These are phyloP conservation scores for Xanthorhoe spadicearia DNA, from an alignment of 2,888 invertebrate species.

Conservation along the genomic window DNA sequence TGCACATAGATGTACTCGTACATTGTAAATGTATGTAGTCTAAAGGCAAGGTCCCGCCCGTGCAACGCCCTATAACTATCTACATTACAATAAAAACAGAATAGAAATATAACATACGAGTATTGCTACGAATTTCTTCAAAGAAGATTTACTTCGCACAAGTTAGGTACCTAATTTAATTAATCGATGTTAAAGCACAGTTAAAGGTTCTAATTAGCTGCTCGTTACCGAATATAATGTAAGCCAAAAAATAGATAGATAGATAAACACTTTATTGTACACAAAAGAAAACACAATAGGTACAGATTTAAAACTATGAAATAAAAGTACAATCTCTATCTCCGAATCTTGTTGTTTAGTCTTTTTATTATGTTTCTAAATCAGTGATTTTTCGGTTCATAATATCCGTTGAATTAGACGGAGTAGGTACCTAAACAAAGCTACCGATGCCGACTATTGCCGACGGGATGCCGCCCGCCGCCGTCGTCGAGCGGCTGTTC, in stretches of 20 bases:
- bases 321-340: neutral
- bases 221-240: neutral
- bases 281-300: too few species aligned
- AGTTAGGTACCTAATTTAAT: neutral
- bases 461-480: neutral
- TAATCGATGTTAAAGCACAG: neutral
- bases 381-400: neutral
- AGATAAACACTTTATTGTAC: too few species aligned
- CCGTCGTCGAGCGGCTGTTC: neutral
- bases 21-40: too few species aligned
- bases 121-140: neutral
- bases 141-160: neutral
- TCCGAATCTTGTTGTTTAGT: neutral
- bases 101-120: too few species aligned
- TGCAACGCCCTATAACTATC: too few species aligned
- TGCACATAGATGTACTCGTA: too few species aligned
- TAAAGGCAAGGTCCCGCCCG: too few species aligned
- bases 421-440: constrained; percentile 14
- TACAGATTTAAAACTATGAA: too few species aligned
- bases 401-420: neutral
- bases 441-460: neutral
- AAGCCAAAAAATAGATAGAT: neutral
- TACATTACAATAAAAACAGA: too few species aligned
- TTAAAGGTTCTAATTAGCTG: neutral
- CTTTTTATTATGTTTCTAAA: neutral